Conservation (phyloP, 2,113 vertebrate species). For the Riparia riparia region DNA sequence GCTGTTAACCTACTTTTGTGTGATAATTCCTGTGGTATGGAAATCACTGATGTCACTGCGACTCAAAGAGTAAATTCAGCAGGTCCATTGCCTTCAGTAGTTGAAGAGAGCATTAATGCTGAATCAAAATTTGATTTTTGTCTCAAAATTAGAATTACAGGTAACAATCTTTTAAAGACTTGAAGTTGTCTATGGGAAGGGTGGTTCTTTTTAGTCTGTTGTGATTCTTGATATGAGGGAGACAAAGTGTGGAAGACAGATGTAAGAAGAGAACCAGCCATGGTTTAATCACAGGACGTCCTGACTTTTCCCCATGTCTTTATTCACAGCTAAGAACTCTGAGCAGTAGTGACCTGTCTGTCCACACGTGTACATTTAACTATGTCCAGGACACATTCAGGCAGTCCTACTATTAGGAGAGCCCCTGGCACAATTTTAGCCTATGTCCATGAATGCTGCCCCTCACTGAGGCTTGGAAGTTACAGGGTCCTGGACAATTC, state of each 20-base stretch:
- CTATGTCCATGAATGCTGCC: background rate
- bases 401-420: background rate
- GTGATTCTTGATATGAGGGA: background rate
- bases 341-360: background rate
- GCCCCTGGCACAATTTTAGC: background rate
- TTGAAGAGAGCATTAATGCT: background rate
- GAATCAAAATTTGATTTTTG: constrained; percentile 6
- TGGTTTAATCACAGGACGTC: background rate
- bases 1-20: constrained; percentile 54
- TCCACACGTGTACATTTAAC: background rate
- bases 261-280: background rate
- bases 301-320: background rate
- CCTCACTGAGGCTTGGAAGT: background rate
- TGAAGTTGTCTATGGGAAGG: background rate
- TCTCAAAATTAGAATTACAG: constrained; percentile 2
- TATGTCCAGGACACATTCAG: background rate
- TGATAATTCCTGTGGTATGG: background rate
- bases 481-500: background rate
- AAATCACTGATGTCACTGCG: background rate
- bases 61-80: background rate
- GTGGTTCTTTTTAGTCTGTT: background rate
- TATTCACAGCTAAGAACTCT: background rate
- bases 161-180: background rate
- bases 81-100: background rate
- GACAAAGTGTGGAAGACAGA: background rate